Evolutionary conservation across 2,797 vertebrate species (phyloP).

Genomic region (Melanotaenia trifasciata): DNA sequence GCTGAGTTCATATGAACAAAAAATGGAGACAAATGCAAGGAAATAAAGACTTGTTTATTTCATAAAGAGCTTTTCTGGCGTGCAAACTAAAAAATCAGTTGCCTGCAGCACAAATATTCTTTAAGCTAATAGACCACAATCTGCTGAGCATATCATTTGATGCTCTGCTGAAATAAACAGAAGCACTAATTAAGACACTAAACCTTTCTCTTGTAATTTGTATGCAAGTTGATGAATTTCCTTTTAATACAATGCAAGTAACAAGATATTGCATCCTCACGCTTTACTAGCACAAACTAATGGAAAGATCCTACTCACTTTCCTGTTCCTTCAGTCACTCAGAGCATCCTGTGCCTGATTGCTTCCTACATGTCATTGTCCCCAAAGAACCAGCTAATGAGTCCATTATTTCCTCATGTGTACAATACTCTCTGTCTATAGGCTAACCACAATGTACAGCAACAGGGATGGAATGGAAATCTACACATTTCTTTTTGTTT

Average conservation of each 20-base stretch:
- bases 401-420: neutral
- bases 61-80: neutral
- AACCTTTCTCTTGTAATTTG: neutral
- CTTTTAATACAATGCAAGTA: neutral
- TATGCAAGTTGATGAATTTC: neutral
- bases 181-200: neutral
- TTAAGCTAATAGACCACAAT: neutral
- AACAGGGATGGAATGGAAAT: neutral
- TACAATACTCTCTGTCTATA: neutral
- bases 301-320: neutral
- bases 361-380: neutral
- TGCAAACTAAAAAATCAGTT: neutral
- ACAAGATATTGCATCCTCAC: neutral
- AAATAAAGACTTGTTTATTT: neutral
- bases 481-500: neutral
- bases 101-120: slow-evolving; percentile 4
- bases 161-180: neutral
- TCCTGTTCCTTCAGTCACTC: slow-evolving; percentile 25
- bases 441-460: slow-evolving; percentile 3
- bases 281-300: neutral
- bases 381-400: slow-evolving; percentile 28
- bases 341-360: slow-evolving; percentile 25
- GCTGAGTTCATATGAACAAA: neutral
- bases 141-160: neutral
- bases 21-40: neutral